Evolutionary conservation across 2,888 invertebrate species (phyloP), one percentile per base, ranked within the genome.

Genomic region (Oscheius sp.): DNA sequence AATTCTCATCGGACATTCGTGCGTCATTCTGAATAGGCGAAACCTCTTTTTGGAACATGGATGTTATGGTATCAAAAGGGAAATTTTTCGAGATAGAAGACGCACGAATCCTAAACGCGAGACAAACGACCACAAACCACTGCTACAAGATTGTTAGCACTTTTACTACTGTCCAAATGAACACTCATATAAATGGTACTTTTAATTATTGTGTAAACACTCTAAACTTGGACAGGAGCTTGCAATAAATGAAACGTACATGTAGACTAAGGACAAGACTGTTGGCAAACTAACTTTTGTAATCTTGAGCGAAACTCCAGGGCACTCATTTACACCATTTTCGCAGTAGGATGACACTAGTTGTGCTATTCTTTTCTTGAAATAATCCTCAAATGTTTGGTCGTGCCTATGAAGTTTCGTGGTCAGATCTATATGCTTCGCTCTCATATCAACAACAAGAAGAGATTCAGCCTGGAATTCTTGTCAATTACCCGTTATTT

Each of bases 301-400:
- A 57, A 84, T 69, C 5, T 71, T 72, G 17, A 82, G 52, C 12
- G 69, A 57, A 6, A 79, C 73, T 37, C 81, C 83, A 12, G 82
- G 80, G 69, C 86, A 86, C 46, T 85, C 82, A 63, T 84, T 78
- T 4, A 80, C 70, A 31, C 80, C 73, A 34, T 76, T 72, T 61
- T 82, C 80, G 65, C 86, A 86, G 74, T 82, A 82, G 20, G 75
- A 72, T 27, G 82, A 82, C 1, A 86, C 71, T 17, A 84, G 75
- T 33, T 71, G 74, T 8, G 86, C 80, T 25, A 85, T 79, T 42
- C 85, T 69, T 63, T 80, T 69, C 52, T 84, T 84, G 75, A 85
- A 85, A 58, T 86, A 85, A 48, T 75, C 73, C 71, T 79, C 78
- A 69, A 81, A 85, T 33, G 76, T 77, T 55, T 82, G 79, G 29